Conservation (phyloP, 2,113 vertebrate species). For the Psephotus haematonotus region DNA sequence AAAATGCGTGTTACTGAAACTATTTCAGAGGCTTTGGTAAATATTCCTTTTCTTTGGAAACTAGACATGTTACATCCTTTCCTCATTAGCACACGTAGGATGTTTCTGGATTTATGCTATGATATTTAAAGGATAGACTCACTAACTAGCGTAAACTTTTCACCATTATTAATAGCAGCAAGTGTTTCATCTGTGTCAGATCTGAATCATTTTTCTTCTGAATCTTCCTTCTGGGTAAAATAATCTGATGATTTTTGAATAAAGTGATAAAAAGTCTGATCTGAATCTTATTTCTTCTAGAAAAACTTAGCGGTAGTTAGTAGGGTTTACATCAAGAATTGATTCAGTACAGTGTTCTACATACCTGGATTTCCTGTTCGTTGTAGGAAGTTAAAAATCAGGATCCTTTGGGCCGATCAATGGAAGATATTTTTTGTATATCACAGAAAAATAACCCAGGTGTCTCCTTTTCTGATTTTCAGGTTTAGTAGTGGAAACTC, state of each 20-base stretch:
- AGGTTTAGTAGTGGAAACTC: not conserved
- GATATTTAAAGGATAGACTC: not conserved
- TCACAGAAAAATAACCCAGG: not conserved
- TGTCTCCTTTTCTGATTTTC: not conserved
- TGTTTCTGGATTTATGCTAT: not conserved
- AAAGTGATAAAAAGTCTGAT: not conserved
- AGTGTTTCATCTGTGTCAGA: not conserved
- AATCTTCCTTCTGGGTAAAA: not conserved
- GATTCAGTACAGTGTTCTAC: not conserved
- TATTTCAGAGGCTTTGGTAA: not conserved
- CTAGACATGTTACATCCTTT: not conserved
- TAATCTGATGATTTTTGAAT: not conserved
- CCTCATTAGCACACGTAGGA: not conserved
- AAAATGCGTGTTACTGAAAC: not conserved
- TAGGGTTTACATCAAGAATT: not conserved
- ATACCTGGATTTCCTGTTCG: not conserved
- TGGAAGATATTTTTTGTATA: not conserved
- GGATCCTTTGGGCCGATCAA: not conserved
- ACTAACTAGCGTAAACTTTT: not conserved
- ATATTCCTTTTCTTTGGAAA: not conserved
- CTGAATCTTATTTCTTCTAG: not conserved
- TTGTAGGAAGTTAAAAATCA: not conserved
- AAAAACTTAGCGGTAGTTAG: not conserved
- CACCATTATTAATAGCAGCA: not conserved
- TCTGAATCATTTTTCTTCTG: not conserved